phyloP scores from a whole-genome alignment of 2,113 vertebrate genomes.

The Esox niger region DNA sequence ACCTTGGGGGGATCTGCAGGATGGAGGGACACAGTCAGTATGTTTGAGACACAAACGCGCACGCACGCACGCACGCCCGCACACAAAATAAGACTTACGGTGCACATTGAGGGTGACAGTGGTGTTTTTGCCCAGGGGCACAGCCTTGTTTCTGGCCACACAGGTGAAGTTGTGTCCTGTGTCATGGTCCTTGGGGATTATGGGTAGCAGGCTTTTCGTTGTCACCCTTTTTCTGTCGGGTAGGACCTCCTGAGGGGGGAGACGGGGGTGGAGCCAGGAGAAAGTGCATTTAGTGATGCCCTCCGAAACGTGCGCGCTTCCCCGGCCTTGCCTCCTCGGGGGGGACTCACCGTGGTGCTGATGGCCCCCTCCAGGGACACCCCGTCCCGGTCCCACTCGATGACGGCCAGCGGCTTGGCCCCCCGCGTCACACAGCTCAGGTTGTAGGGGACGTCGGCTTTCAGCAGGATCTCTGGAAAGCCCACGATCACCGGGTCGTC shows the following conservation, averaged over 20 bases:
- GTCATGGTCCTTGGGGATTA: constrained; percentile 84
- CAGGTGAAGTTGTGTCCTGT: constrained; percentile 85
- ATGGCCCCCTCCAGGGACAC: constrained; percentile 78
- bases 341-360: constrained; percentile 81
- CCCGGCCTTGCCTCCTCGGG: constrained; percentile 3
- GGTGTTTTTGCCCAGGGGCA: constrained; percentile 82
- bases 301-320: neutral
- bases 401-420: constrained; percentile 87
- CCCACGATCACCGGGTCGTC: constrained; percentile 88
- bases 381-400: constrained; percentile 88
- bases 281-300: neutral
- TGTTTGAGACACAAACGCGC: neutral
- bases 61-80: constrained; percentile 2
- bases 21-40: neutral
- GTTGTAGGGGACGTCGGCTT: constrained; percentile 82
- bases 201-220: constrained; percentile 83
- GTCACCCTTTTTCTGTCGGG: constrained; percentile 88
- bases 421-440: constrained; percentile 87
- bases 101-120: constrained; percentile 88
- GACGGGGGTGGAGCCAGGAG: too few relatives aligned
- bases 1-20: constrained; percentile 85
- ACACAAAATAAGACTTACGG: constrained; percentile 72
- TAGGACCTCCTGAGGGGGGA: constrained; percentile 78
- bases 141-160: constrained; percentile 82
- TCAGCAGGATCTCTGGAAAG: constrained; percentile 83